These are phyloP conservation scores for Potamilus streckersoni DNA, from an alignment of 1,140 invertebrate genomes.

Conservation along the genomic window DNA sequence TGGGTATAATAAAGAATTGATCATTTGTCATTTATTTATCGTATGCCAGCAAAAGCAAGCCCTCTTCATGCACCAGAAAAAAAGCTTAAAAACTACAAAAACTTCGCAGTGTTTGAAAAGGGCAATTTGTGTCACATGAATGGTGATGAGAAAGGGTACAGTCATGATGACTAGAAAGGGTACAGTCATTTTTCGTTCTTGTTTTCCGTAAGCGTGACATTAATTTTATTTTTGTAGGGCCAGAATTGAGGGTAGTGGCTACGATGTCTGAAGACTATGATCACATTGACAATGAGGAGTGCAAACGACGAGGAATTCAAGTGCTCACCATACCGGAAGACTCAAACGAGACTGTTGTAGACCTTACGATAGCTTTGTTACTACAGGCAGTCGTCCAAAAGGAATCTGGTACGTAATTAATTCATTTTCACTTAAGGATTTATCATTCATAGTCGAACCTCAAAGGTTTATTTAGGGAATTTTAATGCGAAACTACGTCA, in stretches of 20 bases:
- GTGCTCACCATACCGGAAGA: slow-evolving; percentile 7
- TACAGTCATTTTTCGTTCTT: no score
- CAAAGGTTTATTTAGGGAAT: background rate
- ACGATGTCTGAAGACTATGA: slow-evolving; percentile 29
- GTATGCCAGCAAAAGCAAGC: no score
- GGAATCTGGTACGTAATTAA: slow-evolving; percentile 10
- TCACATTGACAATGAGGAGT: slow-evolving; percentile 24
- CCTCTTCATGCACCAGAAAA: no score
- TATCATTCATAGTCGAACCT: background rate
- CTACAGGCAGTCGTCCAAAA: slow-evolving; percentile 1
- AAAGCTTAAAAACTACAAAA: no score
- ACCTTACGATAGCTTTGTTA: slow-evolving; percentile 15
- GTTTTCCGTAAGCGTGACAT: no score
- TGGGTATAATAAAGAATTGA: no score
- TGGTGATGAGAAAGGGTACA: no score
- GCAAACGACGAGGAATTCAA: slow-evolving; percentile 17
- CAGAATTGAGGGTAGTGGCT: slow-evolving; percentile 19
- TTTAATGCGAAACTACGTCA: slow-evolving; percentile 4
- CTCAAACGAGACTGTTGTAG: slow-evolving; percentile 3
- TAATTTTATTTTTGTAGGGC: slow-evolving; percentile 6
- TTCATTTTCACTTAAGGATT: background rate
- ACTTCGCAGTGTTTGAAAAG: no score
- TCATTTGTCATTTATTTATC: no score
- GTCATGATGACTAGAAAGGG: no score
- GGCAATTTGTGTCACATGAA: no score